Conservation (phyloP, 2,888 invertebrate genomes). For the Drosophila peninsularis region DNA sequence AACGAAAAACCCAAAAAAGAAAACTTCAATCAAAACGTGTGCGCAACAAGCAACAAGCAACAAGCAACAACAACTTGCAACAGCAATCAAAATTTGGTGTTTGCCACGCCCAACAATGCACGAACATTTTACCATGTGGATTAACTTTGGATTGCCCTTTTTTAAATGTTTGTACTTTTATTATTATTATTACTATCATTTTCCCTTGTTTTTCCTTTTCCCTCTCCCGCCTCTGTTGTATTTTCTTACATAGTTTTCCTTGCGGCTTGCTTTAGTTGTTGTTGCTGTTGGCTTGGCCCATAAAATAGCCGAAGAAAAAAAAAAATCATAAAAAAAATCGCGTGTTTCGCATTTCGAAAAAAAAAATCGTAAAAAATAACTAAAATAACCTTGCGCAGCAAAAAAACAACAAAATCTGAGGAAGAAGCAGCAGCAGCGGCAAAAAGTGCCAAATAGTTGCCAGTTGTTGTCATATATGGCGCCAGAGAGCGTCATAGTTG, state of each 20-base stretch:
- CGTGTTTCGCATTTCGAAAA: constrained; percentile 20
- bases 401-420: constrained; percentile 1
- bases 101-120: constrained; percentile 63
- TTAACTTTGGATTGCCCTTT: constrained; percentile 64
- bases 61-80: constrained; percentile 17
- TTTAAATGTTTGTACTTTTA: constrained; percentile 65
- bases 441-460: constrained; percentile 28
- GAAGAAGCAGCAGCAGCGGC: neutral
- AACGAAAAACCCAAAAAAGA: constrained; percentile 2
- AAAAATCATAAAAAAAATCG: constrained; percentile 24
- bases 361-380: constrained; percentile 8
- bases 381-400: constrained; percentile 38
- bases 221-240: neutral
- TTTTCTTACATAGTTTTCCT: constrained; percentile 3
- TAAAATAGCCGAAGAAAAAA: constrained; percentile 32
- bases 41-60: constrained; percentile 24
- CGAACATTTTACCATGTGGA: constrained; percentile 72
- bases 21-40: constrained; percentile 19
- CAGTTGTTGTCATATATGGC: constrained; percentile 6
- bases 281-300: constrained; percentile 18
- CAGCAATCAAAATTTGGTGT: constrained; percentile 8
- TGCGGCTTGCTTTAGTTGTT: constrained; percentile 12
- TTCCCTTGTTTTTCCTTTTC: neutral
- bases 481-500: too few species aligned
- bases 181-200: constrained; percentile 23